These are phyloP conservation scores for Podarcis raffonei DNA, from an alignment of 2,113 vertebrate species.

Conservation along the genomic window DNA sequence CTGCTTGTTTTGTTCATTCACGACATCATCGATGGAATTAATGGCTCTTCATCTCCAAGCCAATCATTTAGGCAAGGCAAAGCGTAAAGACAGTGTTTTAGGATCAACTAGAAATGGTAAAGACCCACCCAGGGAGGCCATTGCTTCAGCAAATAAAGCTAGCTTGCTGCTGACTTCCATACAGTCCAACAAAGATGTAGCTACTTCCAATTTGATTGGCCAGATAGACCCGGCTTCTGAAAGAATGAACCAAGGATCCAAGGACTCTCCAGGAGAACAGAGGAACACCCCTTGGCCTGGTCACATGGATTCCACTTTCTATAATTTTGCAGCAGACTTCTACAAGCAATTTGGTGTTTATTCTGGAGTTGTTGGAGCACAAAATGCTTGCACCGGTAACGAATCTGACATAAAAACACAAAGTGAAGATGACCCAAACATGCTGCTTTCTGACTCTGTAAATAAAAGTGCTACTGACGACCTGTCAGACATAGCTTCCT, in stretches of 20 bases:
- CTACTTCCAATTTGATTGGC: slow-evolving; percentile 67
- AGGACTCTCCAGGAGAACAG: slow-evolving; percentile 78
- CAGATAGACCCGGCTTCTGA: slow-evolving; percentile 73
- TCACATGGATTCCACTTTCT: slow-evolving; percentile 85
- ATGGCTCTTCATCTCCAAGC: slow-evolving; percentile 98
- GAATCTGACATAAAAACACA: slow-evolving; percentile 76
- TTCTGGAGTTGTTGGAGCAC: slow-evolving; percentile 76
- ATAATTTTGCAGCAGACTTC: slow-evolving; percentile 90
- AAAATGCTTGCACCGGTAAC: slow-evolving; percentile 77
- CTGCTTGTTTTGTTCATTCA: slow-evolving; percentile 96
- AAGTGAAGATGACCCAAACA: slow-evolving; percentile 76
- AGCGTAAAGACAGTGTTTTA: slow-evolving; percentile 76
- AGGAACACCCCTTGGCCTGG: slow-evolving; percentile 84
- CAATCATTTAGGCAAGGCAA: slow-evolving; percentile 91
- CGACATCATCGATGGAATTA: slow-evolving; percentile 93
- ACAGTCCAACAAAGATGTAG: slow-evolving; percentile 77
- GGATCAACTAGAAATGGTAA: slow-evolving; percentile 75
- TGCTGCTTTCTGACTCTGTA: slow-evolving; percentile 76
- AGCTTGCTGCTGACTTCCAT: slow-evolving; percentile 66
- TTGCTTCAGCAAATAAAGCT: slow-evolving; percentile 71
- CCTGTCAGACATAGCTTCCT: slow-evolving; percentile 86
- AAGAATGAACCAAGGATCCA: slow-evolving; percentile 79
- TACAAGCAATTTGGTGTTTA: slow-evolving; percentile 93
- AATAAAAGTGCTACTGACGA: slow-evolving; percentile 80
- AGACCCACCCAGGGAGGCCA: slow-evolving; percentile 79